Percentiles rank a stretch among this genome's conserved stretches.
Conservation (phyloP, 2,888 invertebrate species). For the Ormyrus rosae region DNA sequence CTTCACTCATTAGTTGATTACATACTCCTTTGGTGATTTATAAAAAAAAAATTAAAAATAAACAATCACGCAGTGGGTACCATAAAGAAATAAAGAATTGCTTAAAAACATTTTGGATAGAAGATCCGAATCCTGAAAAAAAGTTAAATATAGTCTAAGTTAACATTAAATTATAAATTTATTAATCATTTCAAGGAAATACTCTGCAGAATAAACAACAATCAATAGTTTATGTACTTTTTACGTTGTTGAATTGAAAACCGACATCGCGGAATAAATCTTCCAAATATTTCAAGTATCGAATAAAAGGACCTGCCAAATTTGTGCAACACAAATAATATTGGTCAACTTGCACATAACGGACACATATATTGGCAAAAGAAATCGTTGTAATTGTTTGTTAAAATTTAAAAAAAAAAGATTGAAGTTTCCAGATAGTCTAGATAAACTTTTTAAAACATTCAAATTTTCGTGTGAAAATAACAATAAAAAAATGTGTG, state of each 20-base stretch:
- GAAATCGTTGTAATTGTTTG: background rate
- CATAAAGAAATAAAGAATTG: no score
- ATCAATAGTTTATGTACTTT: background rate
- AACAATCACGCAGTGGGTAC: background rate
- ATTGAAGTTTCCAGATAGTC: background rate
- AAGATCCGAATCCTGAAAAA: no score
- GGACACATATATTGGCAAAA: background rate
- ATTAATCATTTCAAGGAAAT: background rate
- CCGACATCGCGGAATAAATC: background rate
- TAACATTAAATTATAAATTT: background rate
- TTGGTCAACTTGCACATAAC: conserved; percentile 53
- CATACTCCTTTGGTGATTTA: conserved; percentile 3
- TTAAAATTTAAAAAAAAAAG: background rate
- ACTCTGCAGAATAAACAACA: background rate
- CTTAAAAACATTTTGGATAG: no score
- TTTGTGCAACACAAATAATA: background rate
- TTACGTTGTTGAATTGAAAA: background rate
- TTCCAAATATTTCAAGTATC: background rate
- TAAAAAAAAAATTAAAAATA: conserved; percentile 11
- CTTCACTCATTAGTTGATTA: conserved; percentile 14
- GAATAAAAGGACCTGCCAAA: background rate
- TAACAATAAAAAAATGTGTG: conserved; percentile 19
- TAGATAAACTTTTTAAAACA: conserved; percentile 4
- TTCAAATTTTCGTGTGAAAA: background rate
- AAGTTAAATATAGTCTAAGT: no score